Evolutionary conservation across 2,888 invertebrate genomes (phyloP).

Genomic region (Lochmaea capreae): DNA sequence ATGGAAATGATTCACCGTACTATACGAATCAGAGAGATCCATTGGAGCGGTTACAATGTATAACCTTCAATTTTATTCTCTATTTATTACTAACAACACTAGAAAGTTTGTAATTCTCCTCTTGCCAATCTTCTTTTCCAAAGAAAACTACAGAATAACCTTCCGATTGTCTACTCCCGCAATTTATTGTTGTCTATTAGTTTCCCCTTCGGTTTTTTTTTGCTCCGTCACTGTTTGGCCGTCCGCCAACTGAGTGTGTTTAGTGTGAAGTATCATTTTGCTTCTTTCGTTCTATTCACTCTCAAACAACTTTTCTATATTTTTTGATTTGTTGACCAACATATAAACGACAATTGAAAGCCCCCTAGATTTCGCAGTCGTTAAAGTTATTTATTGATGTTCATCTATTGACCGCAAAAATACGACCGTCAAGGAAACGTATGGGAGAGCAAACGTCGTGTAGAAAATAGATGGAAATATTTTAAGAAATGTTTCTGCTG

Average conservation of each 20-base stretch:
- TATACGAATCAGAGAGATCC: too few species aligned
- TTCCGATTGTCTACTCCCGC: conserved; percentile 26
- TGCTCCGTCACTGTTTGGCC: conserved; percentile 42
- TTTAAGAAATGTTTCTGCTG: neutral
- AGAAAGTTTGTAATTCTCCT: conserved; percentile 8
- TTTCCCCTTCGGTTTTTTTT: conserved; percentile 13
- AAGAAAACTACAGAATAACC: conserved; percentile 15
- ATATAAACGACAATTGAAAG: conserved; percentile 41
- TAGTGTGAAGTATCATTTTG: conserved; percentile 48
- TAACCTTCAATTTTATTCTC: too few species aligned
- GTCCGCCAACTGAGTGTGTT: conserved; percentile 50
- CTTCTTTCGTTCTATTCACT: conserved; percentile 43
- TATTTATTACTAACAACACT: neutral
- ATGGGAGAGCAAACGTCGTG: conserved; percentile 12
- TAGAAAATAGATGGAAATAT: neutral
- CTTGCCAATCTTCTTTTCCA: neutral
- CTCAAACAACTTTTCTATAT: conserved; percentile 41
- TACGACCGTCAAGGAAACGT: conserved; percentile 15
- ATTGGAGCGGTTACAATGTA: too few species aligned
- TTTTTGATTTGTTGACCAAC: conserved; percentile 43
- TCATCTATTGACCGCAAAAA: conserved; percentile 37
- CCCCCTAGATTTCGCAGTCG: conserved; percentile 35
- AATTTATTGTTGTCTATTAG: conserved; percentile 27
- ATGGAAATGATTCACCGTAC: too few species aligned
- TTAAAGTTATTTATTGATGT: conserved; percentile 38